Conservation (phyloP, 2,888 invertebrate genomes). For the Steinernema scapterisci region DNA sequence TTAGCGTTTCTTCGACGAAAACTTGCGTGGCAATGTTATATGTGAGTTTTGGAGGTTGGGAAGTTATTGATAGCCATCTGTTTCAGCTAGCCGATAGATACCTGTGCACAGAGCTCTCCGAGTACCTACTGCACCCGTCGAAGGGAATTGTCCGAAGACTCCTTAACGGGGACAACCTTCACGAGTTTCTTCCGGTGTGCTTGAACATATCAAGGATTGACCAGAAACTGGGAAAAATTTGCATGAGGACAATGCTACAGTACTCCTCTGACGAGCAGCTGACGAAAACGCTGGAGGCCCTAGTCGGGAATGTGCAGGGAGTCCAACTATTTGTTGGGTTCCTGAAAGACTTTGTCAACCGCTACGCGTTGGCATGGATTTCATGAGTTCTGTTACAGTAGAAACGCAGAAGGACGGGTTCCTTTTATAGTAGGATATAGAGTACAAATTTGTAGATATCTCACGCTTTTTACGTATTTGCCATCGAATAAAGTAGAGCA, state of each 20-base stretch:
- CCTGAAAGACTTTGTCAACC: constrained; percentile 30
- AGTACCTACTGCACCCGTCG: constrained; percentile 43
- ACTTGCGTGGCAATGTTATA: constrained; percentile 50
- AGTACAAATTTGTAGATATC: too few relatives aligned
- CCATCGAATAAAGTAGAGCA: too few relatives aligned
- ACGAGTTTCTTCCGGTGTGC: constrained; percentile 46
- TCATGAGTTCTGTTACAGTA: not conserved
- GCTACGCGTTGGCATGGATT: constrained; percentile 1
- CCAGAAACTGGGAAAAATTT: constrained; percentile 32
- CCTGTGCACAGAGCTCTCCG: constrained; percentile 49
- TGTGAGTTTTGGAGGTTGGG: constrained; percentile 39
- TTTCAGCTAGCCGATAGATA: constrained; percentile 62
- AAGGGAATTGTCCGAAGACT: constrained; percentile 48
- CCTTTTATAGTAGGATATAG: too few relatives aligned
- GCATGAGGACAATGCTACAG: constrained; percentile 42
- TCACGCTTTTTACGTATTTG: too few relatives aligned
- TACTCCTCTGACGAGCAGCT: constrained; percentile 45
- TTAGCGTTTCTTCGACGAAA: constrained; percentile 40
- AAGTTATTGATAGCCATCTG: not conserved
- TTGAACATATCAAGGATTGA: constrained; percentile 30
- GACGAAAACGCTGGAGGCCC: constrained; percentile 39
- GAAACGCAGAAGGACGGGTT: too few relatives aligned
- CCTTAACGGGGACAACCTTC: constrained; percentile 51
- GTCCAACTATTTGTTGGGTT: constrained; percentile 35
- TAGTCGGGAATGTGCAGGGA: constrained; percentile 38